phyloP scores from a whole-genome alignment of 2,797 vertebrate species.

The Tympanoctomys barrerae region DNA sequence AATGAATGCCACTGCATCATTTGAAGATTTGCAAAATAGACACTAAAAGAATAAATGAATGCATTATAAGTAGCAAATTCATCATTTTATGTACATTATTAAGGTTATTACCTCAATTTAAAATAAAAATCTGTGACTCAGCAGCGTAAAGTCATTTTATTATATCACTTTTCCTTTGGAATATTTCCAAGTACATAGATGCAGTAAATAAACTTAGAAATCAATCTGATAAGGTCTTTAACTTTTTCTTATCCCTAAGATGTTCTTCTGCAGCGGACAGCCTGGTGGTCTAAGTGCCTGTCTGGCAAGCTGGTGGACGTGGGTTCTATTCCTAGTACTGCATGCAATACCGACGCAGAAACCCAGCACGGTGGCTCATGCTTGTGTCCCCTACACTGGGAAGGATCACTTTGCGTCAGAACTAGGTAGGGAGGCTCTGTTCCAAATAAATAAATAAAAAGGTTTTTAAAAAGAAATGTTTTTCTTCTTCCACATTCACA shows the following conservation, averaged over 20 bases:
- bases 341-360: too few relatives aligned
- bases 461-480: too few relatives aligned
- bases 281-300: too few relatives aligned
- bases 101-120: not conserved
- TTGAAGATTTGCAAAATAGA: not conserved
- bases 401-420: too few relatives aligned
- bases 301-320: too few relatives aligned
- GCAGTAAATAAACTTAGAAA: not conserved
- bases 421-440: too few relatives aligned
- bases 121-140: not conserved
- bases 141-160: not conserved
- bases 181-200: not conserved
- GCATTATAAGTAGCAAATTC: not conserved
- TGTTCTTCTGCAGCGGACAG: too few relatives aligned
- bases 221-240: not conserved
- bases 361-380: too few relatives aligned
- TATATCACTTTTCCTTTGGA: not conserved
- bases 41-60: not conserved
- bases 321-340: too few relatives aligned
- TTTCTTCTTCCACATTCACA: not conserved
- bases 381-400: too few relatives aligned
- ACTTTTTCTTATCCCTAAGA: not conserved
- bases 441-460: too few relatives aligned
- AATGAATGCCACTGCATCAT: not conserved
- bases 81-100: not conserved